These are phyloP conservation scores for Bugula neritina DNA, from an alignment of 2,888 invertebrate species.

Conservation along the genomic window DNA sequence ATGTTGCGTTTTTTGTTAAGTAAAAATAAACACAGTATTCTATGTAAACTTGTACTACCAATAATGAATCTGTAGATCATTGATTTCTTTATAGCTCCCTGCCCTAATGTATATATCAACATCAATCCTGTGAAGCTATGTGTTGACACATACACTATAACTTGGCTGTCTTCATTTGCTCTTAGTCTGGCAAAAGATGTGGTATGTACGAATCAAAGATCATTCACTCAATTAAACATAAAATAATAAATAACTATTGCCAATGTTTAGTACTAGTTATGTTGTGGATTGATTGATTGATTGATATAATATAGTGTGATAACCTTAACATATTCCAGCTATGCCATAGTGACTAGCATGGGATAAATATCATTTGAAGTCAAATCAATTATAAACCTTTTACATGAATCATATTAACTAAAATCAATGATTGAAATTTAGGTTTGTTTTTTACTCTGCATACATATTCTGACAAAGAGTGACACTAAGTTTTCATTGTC, in stretches of 20 bases:
- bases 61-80: too few species aligned
- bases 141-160: conserved; percentile 77
- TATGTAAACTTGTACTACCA: too few species aligned
- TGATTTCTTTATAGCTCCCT: conserved; percentile 85
- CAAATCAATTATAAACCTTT: too few species aligned
- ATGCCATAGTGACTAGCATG: not conserved
- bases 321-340: not conserved
- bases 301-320: not conserved
- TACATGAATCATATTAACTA: too few species aligned
- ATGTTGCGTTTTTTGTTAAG: too few species aligned
- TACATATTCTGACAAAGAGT: too few species aligned
- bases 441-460: too few species aligned
- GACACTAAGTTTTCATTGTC: too few species aligned
- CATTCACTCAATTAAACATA: not conserved
- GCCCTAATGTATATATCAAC: conserved; percentile 84
- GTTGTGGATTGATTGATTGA: not conserved
- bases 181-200: conserved; percentile 74
- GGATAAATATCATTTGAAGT: too few species aligned
- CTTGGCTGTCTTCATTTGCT: conserved; percentile 90
- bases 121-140: conserved; percentile 81
- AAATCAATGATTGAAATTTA: too few species aligned
- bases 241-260: not conserved
- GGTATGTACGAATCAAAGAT: conserved; percentile 38
- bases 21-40: too few species aligned
- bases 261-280: not conserved